Conservation (phyloP, 2,888 invertebrate genomes). For the Odontocolon sp. region DNA sequence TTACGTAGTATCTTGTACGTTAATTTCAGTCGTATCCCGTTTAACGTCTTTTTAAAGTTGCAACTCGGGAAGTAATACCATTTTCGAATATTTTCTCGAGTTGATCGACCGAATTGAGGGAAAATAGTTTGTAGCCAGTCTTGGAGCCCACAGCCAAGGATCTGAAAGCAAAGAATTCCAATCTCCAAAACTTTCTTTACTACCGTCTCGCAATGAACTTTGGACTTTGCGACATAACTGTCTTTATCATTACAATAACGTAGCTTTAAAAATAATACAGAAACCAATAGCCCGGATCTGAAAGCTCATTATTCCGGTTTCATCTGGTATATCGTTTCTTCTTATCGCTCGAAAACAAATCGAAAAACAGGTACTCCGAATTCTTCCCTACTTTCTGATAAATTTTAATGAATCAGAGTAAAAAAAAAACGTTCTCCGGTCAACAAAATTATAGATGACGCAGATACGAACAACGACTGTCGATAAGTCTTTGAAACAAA, state of each 20-base stretch:
- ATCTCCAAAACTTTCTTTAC: slow-evolving; percentile 1
- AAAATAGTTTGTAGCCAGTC: slow-evolving; percentile 94
- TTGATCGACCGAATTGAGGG: slow-evolving; percentile 91
- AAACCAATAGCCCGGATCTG: not conserved
- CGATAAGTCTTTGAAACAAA: too few species aligned
- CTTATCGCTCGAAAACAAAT: too few species aligned
- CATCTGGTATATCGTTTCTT: too few species aligned
- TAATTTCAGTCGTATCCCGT: not conserved
- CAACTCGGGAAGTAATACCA: slow-evolving; percentile 80
- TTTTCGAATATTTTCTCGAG: slow-evolving; percentile 95
- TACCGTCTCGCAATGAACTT: not conserved
- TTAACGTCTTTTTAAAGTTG: not conserved
- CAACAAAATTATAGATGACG: too few species aligned
- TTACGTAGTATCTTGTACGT: slow-evolving; percentile 5
- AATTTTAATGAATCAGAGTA: too few species aligned
- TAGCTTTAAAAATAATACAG: slow-evolving; percentile 5
- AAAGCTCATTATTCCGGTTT: too few species aligned
- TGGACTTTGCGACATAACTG: not conserved
- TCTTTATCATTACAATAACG: not conserved
- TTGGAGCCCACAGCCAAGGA: slow-evolving; percentile 96
- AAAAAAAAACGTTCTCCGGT: too few species aligned
- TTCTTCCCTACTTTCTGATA: too few species aligned
- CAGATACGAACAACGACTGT: too few species aligned
- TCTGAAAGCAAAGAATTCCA: slow-evolving; percentile 81
- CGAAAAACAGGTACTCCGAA: too few species aligned